Percentiles rank a stretch among this genome's conserved stretches.
Conservation (phyloP, 2,797 vertebrate genomes). For the Pseudochaenichthys georgianus region DNA sequence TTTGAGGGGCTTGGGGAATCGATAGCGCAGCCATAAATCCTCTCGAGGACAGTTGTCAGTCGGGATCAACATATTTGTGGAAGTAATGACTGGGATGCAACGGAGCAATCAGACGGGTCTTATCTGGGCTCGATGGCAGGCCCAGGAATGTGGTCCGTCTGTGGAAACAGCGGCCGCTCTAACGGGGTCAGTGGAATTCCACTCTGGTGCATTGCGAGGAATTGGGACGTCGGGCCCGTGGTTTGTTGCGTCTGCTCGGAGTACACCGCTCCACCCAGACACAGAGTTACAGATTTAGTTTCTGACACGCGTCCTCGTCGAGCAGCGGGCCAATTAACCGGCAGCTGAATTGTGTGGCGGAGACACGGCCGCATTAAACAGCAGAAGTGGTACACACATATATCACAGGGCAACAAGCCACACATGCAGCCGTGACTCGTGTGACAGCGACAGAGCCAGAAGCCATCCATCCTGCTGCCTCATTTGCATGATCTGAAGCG, state of each 20-base stretch:
- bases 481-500: constrained; percentile 70
- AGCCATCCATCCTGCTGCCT: constrained; percentile 61
- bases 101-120: constrained; percentile 81
- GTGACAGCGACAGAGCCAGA: constrained; percentile 70
- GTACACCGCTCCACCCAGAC: constrained; percentile 74
- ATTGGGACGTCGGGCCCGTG: constrained; percentile 81
- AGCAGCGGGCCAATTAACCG: constrained; percentile 82
- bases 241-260: constrained; percentile 94
- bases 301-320: constrained; percentile 84
- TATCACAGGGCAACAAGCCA: constrained; percentile 57
- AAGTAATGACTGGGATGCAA: constrained; percentile 79
- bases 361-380: constrained; percentile 69
- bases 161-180: constrained; percentile 80
- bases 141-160: constrained; percentile 78
- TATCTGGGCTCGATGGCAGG: constrained; percentile 81
- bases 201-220: constrained; percentile 87
- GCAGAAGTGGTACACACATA: constrained; percentile 56
- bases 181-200: constrained; percentile 84
- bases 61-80: constrained; percentile 74
- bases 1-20: constrained; percentile 37
- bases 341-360: constrained; percentile 84
- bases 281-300: constrained; percentile 86
- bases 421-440: constrained; percentile 65
- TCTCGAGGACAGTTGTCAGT: constrained; percentile 55
- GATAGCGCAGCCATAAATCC: constrained; percentile 60